These are phyloP conservation scores for Aphidius ervi DNA, from an alignment of 1,140 invertebrate genomes.

Conservation along the genomic window DNA sequence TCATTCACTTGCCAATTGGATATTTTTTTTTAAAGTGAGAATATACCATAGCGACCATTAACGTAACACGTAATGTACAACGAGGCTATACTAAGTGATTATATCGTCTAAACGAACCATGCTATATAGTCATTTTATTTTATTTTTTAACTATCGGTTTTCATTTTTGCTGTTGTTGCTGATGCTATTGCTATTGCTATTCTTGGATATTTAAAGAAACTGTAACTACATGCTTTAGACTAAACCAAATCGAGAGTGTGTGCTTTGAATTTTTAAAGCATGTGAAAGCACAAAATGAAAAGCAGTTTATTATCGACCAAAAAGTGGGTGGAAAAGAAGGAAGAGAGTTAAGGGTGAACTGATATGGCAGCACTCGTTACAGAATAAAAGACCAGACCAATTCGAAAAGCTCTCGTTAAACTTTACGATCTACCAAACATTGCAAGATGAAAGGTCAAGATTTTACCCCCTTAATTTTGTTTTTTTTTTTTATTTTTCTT, in stretches of 20 bases:
- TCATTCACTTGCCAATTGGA: no score
- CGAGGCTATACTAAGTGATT: no score
- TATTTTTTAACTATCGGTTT: no score
- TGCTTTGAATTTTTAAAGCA: background rate
- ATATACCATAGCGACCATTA: no score
- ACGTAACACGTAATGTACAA: no score
- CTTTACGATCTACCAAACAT: slow-evolving; percentile 30
- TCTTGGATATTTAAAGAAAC: background rate
- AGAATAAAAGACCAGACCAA: slow-evolving; percentile 35
- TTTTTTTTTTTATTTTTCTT: background rate
- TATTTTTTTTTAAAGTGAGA: no score
- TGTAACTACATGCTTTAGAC: no score
- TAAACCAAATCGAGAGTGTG: background rate
- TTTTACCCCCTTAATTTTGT: slow-evolving; percentile 22
- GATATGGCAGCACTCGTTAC: slow-evolving; percentile 31
- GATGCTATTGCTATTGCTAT: background rate
- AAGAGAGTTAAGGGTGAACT: slow-evolving; percentile 1
- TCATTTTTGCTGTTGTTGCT: background rate
- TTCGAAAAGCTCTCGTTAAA: slow-evolving; percentile 39
- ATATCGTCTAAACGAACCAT: no score
- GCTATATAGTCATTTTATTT: no score
- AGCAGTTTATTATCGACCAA: background rate
- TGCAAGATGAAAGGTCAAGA: slow-evolving; percentile 35
- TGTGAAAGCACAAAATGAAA: background rate
- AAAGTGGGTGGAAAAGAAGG: background rate